Evolutionary conservation across 2,888 invertebrate species (phyloP).

Genomic region (Athalia cordata): DNA sequence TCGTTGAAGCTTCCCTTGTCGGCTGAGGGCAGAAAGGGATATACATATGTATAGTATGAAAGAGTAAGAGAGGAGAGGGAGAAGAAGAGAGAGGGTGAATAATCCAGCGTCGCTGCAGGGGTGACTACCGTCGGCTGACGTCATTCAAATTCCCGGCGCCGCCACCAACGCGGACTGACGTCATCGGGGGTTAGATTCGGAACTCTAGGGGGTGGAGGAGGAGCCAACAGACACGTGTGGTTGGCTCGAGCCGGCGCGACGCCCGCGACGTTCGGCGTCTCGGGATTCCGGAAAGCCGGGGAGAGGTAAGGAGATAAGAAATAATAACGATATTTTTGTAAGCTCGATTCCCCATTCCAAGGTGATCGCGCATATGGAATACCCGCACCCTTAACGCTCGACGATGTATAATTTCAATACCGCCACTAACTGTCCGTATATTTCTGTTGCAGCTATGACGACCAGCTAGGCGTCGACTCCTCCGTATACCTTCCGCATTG

Average conservation of each 20-base stretch:
- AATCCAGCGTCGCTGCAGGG: conserved; percentile 22
- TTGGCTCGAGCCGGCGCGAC: conserved; percentile 50
- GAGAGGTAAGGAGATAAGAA: not conserved
- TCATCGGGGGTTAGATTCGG: conserved; percentile 59
- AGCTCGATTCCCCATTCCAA: too few species aligned
- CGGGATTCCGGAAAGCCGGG: not conserved
- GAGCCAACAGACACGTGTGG: conserved; percentile 60
- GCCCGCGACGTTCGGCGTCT: conserved; percentile 21
- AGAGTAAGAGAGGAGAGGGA: too few species aligned
- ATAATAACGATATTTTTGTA: conserved; percentile 3
- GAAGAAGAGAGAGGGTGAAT: not conserved
- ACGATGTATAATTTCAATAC: too few species aligned
- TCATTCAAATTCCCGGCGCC: conserved; percentile 62
- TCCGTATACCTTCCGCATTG: too few species aligned
- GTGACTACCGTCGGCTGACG: conserved; percentile 56
- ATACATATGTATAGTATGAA: too few species aligned
- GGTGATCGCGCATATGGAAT: too few species aligned
- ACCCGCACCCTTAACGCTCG: too few species aligned
- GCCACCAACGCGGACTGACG: conserved; percentile 58
- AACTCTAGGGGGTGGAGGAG: conserved; percentile 39
- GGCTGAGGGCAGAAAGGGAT: not conserved
- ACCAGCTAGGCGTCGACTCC: too few species aligned
- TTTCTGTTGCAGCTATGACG: too few species aligned
- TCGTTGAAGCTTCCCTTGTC: not conserved
- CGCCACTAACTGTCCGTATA: too few species aligned